These are phyloP conservation scores for Clanis bilineata DNA, from an alignment of 2,888 invertebrate species.

Conservation along the genomic window DNA sequence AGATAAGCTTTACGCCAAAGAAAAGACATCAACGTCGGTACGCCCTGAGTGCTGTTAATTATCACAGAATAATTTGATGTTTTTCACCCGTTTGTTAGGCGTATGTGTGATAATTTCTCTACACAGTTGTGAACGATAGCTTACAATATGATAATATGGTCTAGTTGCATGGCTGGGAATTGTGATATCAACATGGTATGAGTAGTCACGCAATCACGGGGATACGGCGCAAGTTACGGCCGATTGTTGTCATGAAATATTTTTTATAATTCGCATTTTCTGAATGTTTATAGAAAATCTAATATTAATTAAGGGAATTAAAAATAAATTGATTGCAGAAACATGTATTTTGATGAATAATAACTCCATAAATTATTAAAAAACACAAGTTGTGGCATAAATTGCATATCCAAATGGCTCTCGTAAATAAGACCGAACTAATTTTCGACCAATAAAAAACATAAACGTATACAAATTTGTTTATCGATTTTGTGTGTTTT, in stretches of 20 bases:
- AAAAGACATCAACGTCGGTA: conserved; percentile 69
- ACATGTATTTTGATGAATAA: no score
- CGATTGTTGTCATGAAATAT: not conserved
- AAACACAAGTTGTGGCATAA: no score
- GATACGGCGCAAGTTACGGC: not conserved
- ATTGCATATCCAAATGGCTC: not conserved
- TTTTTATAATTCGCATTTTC: not conserved
- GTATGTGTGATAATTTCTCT: conserved; percentile 15
- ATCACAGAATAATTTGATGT: not conserved
- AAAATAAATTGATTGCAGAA: not conserved
- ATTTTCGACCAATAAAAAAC: not conserved
- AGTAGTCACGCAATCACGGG: conserved; percentile 43
- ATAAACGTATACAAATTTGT: not conserved
- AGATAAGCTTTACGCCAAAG: conserved; percentile 34
- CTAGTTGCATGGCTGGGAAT: conserved; percentile 47
- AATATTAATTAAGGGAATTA: not conserved
- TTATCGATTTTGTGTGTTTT: not conserved
- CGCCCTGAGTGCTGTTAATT: conserved; percentile 23
- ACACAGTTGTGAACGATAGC: conserved; percentile 29
- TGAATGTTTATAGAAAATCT: not conserved
- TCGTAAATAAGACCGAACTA: not conserved
- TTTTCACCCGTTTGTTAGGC: conserved; percentile 19
- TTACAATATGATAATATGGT: conserved; percentile 42
- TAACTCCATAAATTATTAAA: no score
- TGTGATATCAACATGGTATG: conserved; percentile 32